These are phyloP conservation scores for Coreoperca whiteheadi DNA, from an alignment of 2,113 vertebrate species.

Conservation along the genomic window DNA sequence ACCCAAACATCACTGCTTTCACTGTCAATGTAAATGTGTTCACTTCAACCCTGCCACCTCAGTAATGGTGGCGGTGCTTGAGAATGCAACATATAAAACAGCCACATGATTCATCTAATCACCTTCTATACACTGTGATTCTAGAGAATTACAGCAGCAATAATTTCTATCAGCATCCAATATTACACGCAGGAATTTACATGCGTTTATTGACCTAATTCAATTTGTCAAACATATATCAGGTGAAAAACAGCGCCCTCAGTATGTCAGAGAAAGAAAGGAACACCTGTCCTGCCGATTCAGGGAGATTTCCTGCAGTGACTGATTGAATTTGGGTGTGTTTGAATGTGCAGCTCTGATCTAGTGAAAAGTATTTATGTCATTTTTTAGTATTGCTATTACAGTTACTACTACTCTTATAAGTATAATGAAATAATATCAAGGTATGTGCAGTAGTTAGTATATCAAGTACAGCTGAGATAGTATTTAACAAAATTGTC, in stretches of 20 bases:
- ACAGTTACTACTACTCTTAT: not conserved
- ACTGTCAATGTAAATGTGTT: not conserved
- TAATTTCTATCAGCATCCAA: not conserved
- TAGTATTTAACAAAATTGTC: not conserved
- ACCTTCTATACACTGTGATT: not conserved
- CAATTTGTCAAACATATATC: not conserved
- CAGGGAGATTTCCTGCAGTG: not conserved
- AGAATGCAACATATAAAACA: conserved; percentile 1
- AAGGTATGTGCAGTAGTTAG: not conserved
- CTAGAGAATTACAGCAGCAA: not conserved
- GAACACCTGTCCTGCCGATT: not conserved
- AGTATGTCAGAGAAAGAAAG: not conserved
- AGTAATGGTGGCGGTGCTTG: not conserved
- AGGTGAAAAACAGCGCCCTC: too few relatives aligned
- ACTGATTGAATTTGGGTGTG: not conserved
- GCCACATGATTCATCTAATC: not conserved
- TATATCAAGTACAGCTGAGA: not conserved
- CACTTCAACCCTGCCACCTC: not conserved
- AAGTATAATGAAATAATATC: not conserved
- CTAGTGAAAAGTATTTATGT: not conserved
- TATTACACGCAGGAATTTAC: not conserved
- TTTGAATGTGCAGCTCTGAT: not conserved
- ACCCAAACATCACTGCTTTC: not conserved
- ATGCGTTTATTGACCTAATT: not conserved
- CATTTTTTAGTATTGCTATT: not conserved